phyloP scores from a whole-genome alignment of 1,140 invertebrate species.

The Hesperophylax magnus region DNA sequence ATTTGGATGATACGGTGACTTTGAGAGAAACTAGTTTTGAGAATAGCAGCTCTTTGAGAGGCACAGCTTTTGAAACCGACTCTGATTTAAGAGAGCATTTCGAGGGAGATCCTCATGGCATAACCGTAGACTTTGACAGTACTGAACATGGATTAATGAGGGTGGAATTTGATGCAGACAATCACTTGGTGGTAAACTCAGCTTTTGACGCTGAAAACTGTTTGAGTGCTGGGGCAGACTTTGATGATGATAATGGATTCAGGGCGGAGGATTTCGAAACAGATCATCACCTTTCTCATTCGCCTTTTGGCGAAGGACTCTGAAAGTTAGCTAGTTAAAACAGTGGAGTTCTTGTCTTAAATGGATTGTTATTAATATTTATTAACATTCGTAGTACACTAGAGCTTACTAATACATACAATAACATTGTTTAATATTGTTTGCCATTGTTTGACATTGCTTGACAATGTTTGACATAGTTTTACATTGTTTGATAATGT shows the following conservation, averaged over 20 bases:
- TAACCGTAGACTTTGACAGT: slow-evolving; percentile 40
- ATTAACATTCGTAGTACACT: neutral
- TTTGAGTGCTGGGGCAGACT: slow-evolving; percentile 39
- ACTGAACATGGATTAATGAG: slow-evolving; percentile 39
- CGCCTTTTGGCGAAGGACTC: slow-evolving; percentile 53
- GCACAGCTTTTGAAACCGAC: slow-evolving; percentile 36
- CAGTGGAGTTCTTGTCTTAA: neutral
- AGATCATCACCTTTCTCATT: slow-evolving; percentile 45
- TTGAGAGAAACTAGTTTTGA: slow-evolving; percentile 20
- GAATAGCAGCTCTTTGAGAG: neutral
- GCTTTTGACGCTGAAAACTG: slow-evolving; percentile 47
- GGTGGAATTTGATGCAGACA: slow-evolving; percentile 51
- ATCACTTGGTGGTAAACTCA: slow-evolving; percentile 36
- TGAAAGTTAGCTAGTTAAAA: neutral
- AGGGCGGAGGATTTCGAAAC: slow-evolving; percentile 51
- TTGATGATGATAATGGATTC: slow-evolving; percentile 49
- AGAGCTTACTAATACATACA: neutral
- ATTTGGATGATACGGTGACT: slow-evolving; percentile 28
- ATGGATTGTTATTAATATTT: neutral
- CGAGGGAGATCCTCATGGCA: slow-evolving; percentile 21
- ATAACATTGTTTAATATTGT: neutral
- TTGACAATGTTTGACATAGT: no score
- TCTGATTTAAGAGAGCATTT: slow-evolving; percentile 33
- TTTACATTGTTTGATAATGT: no score
- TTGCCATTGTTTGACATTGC: no score